Evolutionary conservation across 2,797 vertebrate genomes (phyloP).

Genomic region (Lithobates sylvaticus): DNA sequence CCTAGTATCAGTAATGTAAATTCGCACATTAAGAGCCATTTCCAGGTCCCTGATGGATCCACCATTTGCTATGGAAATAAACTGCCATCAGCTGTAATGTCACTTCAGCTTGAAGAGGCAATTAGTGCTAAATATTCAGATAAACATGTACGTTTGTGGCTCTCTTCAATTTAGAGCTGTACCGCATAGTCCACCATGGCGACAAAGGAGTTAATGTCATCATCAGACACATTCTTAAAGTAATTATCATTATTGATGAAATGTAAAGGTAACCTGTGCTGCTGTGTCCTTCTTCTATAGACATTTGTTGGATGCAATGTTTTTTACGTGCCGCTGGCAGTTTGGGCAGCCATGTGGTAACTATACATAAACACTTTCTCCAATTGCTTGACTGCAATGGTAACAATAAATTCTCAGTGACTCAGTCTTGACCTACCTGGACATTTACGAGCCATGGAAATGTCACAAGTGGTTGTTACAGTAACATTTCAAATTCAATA

Average conservation of each 20-base stretch:
- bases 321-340: neutral
- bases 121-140: conserved; percentile 49
- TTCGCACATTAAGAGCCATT: conserved; percentile 56
- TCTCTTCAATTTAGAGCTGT: neutral
- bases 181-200: neutral
- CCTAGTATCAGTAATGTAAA: conserved; percentile 56
- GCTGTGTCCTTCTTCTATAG: neutral
- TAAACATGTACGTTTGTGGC: conserved; percentile 4
- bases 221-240: neutral
- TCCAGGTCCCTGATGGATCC: conserved; percentile 27
- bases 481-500: conserved; percentile 33
- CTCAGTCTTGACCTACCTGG: conserved; percentile 16
- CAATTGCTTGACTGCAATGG: neutral
- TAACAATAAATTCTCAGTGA: conserved; percentile 33
- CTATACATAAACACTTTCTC: conserved; percentile 3
- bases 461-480: conserved; percentile 40
- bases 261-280: neutral
- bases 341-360: neutral
- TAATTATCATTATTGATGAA: neutral
- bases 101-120: conserved; percentile 41
- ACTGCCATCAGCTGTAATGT: neutral
- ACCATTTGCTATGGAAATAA: conserved; percentile 54
- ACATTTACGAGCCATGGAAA: conserved; percentile 48
- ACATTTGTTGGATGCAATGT: neutral
- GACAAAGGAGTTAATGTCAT: conserved; percentile 2